phyloP scores from a whole-genome alignment of 1,140 invertebrate genomes.

The Zophobas morio region DNA sequence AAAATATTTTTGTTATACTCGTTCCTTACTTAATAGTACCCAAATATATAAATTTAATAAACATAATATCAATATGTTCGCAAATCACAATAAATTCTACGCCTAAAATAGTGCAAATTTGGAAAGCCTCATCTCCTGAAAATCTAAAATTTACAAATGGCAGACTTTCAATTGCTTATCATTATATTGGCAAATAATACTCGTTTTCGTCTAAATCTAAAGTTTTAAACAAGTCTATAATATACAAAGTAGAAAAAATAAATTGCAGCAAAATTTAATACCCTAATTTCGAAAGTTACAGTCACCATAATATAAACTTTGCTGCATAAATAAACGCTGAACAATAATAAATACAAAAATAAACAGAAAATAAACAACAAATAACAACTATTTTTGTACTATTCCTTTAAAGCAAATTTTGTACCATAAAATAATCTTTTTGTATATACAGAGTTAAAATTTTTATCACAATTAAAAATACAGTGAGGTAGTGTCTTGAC shows the following conservation, averaged over 20 bases:
- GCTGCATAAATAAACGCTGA: conserved; percentile 11
- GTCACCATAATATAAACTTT: background rate
- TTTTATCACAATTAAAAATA: conserved; percentile 49
- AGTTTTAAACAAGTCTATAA: conserved; percentile 14
- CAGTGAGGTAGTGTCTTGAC: conserved; percentile 49
- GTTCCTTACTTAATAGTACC: conserved; percentile 40
- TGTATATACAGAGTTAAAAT: conserved; percentile 45
- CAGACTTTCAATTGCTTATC: conserved; percentile 51
- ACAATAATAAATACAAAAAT: conserved; percentile 52
- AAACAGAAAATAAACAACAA: conserved; percentile 38
- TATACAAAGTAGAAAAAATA: conserved; percentile 26
- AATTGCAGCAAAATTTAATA: conserved; percentile 6
- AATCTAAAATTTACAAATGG: conserved; percentile 42
- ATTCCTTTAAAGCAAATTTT: conserved; percentile 52
- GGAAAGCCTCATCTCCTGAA: conserved; percentile 32
- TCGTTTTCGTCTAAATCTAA: conserved; percentile 31
- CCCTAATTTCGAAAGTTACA: conserved; percentile 27
- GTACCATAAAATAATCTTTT: conserved; percentile 44
- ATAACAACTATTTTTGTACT: conserved; percentile 50
- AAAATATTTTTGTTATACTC: conserved; percentile 44
- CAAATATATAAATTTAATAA: conserved; percentile 46
- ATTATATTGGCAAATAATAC: conserved; percentile 51
- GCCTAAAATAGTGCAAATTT: conserved; percentile 48
- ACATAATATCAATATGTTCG: conserved; percentile 44
- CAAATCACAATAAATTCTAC: conserved; percentile 47